These are phyloP conservation scores for Apis mellifera DNA, from an alignment of 1,140 invertebrate genomes.

Conservation along the genomic window Amel_HAv3.1 CM009935.2:8257501-8258000, in stretches of 20 bases:
- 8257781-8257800: neutral
- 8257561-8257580: neutral
- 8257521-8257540: too few relatives aligned
- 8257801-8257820: neutral
- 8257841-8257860: neutral
- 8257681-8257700: conserved; percentile 21
- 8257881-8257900: too few relatives aligned
- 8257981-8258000: conserved; percentile 10
- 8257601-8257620: neutral
- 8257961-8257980: conserved; percentile 12
- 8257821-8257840: neutral
- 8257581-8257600: neutral
- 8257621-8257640: too few relatives aligned
- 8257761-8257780: neutral
- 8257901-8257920: neutral
- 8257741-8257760: neutral
- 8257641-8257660: too few relatives aligned
- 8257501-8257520: neutral
- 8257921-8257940: neutral
- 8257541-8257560: too few relatives aligned
- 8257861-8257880: neutral
- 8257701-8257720: neutral
- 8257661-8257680: neutral
- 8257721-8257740: neutral
- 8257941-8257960: conserved; percentile 28